Conservation (phyloP, 2,888 invertebrate species). For the Erebia epiphron region DNA sequence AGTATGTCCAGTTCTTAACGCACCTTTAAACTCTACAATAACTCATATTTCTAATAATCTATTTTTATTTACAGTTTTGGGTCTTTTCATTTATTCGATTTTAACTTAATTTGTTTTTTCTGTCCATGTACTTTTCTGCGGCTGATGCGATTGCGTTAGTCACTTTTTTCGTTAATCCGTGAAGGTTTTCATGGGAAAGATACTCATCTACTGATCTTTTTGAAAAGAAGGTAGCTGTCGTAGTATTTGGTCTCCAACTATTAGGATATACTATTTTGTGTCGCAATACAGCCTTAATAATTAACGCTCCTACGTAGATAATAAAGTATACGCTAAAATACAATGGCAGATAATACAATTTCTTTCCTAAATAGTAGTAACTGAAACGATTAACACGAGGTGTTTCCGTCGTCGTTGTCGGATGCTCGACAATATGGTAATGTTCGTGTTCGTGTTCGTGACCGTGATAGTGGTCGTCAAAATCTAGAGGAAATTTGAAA, state of each 20-base stretch:
- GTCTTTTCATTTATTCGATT: not conserved
- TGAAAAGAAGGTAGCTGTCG: slow-evolving; percentile 68
- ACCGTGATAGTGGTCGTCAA: slow-evolving; percentile 60
- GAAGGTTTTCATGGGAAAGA: slow-evolving; percentile 74
- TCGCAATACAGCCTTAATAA: slow-evolving; percentile 87
- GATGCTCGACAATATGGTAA: slow-evolving; percentile 62
- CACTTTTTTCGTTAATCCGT: slow-evolving; percentile 75
- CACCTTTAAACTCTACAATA: slow-evolving; percentile 28
- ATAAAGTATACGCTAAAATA: slow-evolving; percentile 89
- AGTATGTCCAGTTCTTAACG: slow-evolving; percentile 79
- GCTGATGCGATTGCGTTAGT: slow-evolving; percentile 70
- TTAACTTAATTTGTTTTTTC: slow-evolving; percentile 38
- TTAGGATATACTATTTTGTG: slow-evolving; percentile 87
- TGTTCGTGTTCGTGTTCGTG: slow-evolving; percentile 62
- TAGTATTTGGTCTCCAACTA: slow-evolving; percentile 73
- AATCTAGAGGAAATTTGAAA: slow-evolving; percentile 68
- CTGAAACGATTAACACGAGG: slow-evolving; percentile 86
- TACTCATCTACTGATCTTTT: slow-evolving; percentile 73
- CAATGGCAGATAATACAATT: slow-evolving; percentile 88
- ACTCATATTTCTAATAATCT: slow-evolving; percentile 13
- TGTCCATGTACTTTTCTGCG: slow-evolving; percentile 67
- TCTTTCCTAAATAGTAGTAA: slow-evolving; percentile 89
- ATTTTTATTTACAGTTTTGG: slow-evolving; percentile 27
- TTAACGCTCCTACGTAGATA: slow-evolving; percentile 87
- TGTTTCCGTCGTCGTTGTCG: slow-evolving; percentile 76